Evolutionary conservation across 1,140 invertebrate species (phyloP).

Genomic region (Frieseomelitta varia): DNA sequence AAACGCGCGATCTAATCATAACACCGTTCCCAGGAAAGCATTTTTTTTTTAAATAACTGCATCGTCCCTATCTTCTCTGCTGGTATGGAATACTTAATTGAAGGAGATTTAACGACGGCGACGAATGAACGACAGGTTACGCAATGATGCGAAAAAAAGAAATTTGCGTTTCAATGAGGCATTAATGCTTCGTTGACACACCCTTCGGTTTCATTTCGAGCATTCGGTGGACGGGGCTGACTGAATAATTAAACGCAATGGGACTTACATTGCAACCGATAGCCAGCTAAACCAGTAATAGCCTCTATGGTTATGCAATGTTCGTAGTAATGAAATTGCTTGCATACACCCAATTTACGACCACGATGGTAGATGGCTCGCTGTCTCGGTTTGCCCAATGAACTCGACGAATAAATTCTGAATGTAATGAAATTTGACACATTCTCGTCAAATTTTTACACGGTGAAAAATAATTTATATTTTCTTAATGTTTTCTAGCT

Average conservation of each 20-base stretch:
- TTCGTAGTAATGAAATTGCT: conserved; percentile 23
- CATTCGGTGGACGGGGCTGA: neutral
- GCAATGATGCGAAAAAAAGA: neutral
- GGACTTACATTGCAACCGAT: conserved; percentile 5
- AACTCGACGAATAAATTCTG: neutral
- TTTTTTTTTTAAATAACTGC: neutral
- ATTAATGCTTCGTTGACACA: conserved; percentile 25
- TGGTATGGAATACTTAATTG: neutral
- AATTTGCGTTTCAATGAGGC: neutral
- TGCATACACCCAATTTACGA: conserved; percentile 10
- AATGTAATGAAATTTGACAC: too few species aligned
- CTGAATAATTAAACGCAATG: conserved; percentile 19
- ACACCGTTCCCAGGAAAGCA: too few species aligned
- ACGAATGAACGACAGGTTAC: neutral
- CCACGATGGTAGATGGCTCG: neutral
- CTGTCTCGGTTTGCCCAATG: neutral
- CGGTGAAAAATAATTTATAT: too few species aligned
- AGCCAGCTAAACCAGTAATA: neutral
- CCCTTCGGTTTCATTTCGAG: conserved; percentile 5
- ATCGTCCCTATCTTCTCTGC: neutral
- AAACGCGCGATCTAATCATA: too few species aligned
- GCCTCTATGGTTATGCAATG: neutral
- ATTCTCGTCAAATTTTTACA: too few species aligned
- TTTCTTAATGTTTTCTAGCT: too few species aligned
- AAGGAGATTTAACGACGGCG: neutral